Evolutionary conservation across 2,888 invertebrate species (phyloP).

Genomic region (Chalcis sispes): DNA sequence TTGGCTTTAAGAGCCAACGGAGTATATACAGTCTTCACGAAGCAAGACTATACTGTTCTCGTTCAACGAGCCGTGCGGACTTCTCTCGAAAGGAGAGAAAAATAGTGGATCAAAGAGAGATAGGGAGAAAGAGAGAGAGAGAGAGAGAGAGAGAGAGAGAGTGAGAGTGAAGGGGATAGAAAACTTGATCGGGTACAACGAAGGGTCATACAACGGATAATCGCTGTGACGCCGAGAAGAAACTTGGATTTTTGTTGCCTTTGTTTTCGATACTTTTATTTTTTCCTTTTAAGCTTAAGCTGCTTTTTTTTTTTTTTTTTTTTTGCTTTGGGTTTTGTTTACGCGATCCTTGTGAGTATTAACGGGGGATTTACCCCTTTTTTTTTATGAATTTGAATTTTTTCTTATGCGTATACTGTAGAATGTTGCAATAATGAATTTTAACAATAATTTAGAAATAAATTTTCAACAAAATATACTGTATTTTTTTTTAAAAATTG

Average conservation of each 20-base stretch:
- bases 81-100: slow-evolving; percentile 9
- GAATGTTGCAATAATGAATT: no score
- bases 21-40: slow-evolving; percentile 48
- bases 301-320: background rate
- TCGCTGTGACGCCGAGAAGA: background rate
- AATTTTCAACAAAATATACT: no score
- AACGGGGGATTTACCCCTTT: no score
- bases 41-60: slow-evolving; percentile 58
- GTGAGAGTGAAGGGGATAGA: background rate
- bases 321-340: no score
- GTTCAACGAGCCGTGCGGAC: slow-evolving; percentile 52
- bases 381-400: no score
- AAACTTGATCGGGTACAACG: background rate
- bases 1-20: no score
- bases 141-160: background rate
- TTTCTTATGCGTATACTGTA: no score
- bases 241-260: slow-evolving; percentile 9
- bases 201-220: slow-evolving; percentile 1
- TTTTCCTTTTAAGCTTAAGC: slow-evolving; percentile 1
- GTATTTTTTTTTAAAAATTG: no score
- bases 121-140: background rate
- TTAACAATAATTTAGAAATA: no score
- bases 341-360: no score
- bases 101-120: slow-evolving; percentile 26
- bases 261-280: background rate